Conservation (phyloP, 2,113 vertebrate species). For the Thomomys bottae region DNA sequence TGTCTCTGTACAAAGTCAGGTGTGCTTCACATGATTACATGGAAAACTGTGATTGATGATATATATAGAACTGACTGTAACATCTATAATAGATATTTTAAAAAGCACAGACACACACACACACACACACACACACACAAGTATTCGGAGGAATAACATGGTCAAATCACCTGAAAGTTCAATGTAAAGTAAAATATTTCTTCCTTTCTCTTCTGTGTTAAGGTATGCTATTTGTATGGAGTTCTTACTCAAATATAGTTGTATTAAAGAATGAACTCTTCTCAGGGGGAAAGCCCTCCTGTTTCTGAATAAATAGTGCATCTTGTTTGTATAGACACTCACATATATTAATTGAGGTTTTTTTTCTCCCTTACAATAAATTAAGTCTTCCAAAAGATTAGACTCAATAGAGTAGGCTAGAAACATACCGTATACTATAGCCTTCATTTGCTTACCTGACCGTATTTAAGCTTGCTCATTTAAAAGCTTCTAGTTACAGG, state of each 20-base stretch:
- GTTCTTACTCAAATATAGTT: conserved; percentile 59
- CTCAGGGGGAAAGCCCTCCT: conserved; percentile 29
- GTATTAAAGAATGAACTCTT: conserved; percentile 68
- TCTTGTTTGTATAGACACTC: conserved; percentile 86
- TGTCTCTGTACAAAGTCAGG: conserved; percentile 50
- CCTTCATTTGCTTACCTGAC: conserved; percentile 58
- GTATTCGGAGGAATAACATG: no score
- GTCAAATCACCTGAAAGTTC: no score
- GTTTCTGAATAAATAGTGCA: conserved; percentile 78
- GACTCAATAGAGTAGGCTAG: no score
- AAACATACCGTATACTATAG: background rate
- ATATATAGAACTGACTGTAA: no score
- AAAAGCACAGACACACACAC: no score
- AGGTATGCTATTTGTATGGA: no score
- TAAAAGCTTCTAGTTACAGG: conserved; percentile 45
- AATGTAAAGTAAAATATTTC: no score
- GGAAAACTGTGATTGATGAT: background rate
- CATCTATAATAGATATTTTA: no score
- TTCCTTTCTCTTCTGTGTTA: no score
- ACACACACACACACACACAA: no score
- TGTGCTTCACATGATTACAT: conserved; percentile 53
- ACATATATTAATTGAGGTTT: conserved; percentile 78
- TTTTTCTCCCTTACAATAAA: conserved; percentile 57
- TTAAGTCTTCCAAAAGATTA: conserved; percentile 60
- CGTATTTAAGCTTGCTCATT: conserved; percentile 43